Evolutionary conservation across 2,888 invertebrate genomes (phyloP), one percentile per base, ranked within the genome.

Genomic region (Ischnura elegans): DNA sequence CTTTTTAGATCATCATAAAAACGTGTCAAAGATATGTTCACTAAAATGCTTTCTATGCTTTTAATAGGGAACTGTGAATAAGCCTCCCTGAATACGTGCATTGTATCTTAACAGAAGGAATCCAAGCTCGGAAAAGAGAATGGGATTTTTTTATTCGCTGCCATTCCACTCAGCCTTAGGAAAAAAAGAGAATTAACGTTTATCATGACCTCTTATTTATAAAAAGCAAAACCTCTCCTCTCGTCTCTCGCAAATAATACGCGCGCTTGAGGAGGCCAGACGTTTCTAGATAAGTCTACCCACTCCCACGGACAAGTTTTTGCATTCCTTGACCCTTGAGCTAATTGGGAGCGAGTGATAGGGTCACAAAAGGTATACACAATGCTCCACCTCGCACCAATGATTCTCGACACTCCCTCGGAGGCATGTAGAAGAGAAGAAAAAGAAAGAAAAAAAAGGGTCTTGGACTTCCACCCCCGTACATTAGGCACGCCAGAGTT

Each of bases 271-370:
- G 29, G 76, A 36, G 29, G 76, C 29, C 16, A 29, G 29, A 76
- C 76, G 1, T 36, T 76, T 36, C 36, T 29, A 76, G 76, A 76
- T 76, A 76, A 76, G 36, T 76, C 29, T 36, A 29, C 76, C 36
- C 76, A 8, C 36, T 29, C 36, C 29, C 76, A 36, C 36, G 36
- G 16, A 25, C 25, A 61, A 10, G 36, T 76, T 76, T 51, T 36
- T 76, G 76, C 36, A 76, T 76, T 13, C 76, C 76, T 51, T 19
- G 16, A 51, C 51, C 1, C 76, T 36, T 36, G 13, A 2, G 76
- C 76, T 76, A 76, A 76, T 76, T 76, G 36, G 76, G 36, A 76
- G n/a, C 29, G 25, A 36, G 36, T n/a, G 76, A 76, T 76, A 76
- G 36, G 76, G 76, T 76, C 16, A 76, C 29, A 76, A 76, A 61